Evolutionary conservation across 2,888 invertebrate genomes (phyloP).

Genomic region (Mythimna ferrago): DNA sequence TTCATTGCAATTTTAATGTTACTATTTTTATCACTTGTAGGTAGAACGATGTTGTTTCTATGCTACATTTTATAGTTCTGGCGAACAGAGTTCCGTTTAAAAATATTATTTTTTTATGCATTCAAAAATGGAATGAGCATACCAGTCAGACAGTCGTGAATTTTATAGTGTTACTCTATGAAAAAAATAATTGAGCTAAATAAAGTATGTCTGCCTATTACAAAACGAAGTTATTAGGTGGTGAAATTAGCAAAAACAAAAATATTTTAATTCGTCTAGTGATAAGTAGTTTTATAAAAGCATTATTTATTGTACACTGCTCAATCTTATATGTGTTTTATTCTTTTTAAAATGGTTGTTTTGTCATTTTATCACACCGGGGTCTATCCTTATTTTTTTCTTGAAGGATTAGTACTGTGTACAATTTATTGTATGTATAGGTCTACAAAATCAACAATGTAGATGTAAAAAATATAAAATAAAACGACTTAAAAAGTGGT

Average conservation of each 20-base stretch:
- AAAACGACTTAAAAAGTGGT: conserved; percentile 52
- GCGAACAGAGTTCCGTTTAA: conserved; percentile 19
- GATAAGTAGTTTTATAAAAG: conserved; percentile 80
- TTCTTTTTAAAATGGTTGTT: conserved; percentile 63
- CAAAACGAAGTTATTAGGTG: conserved; percentile 31
- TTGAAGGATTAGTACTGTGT: conserved; percentile 42
- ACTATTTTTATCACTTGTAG: conserved; percentile 11
- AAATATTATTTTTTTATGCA: conserved; percentile 20
- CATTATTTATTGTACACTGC: conserved; percentile 80
- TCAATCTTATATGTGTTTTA: conserved; percentile 76
- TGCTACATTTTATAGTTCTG: conserved; percentile 19
- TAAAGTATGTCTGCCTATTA: conserved; percentile 35
- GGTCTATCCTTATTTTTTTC: conserved; percentile 53
- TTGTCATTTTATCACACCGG: conserved; percentile 48
- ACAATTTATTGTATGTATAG: conserved; percentile 45
- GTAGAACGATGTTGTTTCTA: conserved; percentile 16
- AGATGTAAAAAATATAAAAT: conserved; percentile 38
- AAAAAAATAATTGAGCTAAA: conserved; percentile 28
- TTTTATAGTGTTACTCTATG: conserved; percentile 34
- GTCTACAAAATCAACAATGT: conserved; percentile 49
- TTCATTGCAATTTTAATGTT: conserved; percentile 18
- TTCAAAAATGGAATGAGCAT: conserved; percentile 17
- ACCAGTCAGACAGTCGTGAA: conserved; percentile 9
- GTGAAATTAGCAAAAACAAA: conserved; percentile 50
- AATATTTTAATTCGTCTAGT: conserved; percentile 61